Evolutionary conservation across 1,140 invertebrate genomes (phyloP), one percentile per base, ranked within the genome.

Genomic region (Manduca sexta): DNA sequence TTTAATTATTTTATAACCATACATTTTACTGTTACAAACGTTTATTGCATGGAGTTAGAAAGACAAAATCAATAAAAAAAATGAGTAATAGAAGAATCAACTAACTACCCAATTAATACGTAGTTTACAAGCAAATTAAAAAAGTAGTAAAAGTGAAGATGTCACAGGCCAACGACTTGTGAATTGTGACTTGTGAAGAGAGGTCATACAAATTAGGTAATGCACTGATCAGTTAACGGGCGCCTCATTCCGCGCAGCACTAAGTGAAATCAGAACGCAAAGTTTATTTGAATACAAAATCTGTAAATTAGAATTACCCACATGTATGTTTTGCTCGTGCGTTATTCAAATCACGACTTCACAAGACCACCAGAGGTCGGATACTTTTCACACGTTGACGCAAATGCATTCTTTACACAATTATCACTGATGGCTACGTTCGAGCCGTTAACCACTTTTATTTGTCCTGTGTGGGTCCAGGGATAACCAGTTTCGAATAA

Each of bases 381-480:
- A 41, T 42, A 62, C 53, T 60, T 60, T 65, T 70, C 59, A 64
- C 61, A 58, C 47, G 39, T 54, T 60, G 44, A 54, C 50, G 60
- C 64, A 51, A 74, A 72, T 71, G 70, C 64, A 68, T 73, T 68
- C 62, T 68, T 67, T 52, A 67, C 57, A 67, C 66, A 64, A 72
- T 72, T 66, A 65, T 66, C 58, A 49, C 37, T 12, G 34, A 35
- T 63, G 57, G 68, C 61, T 59, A 61, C 53, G 69, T 56, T 54
- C 49, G 63, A 63, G 63, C 64, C 67, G 69, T 77, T 81, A n/a
- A 73, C 69, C 63, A 74, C 70, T 71, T 76, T 64, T 74, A 79
- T 80, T 78, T 76, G 72, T 67, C 67, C 71, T 69, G 56, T 52
- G 44, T 58, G 60, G 59, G 54, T 67, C 61, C 45, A 50, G 43